Conservation (phyloP, 1,140 invertebrate genomes). For the Monomorium pharaonis region DNA sequence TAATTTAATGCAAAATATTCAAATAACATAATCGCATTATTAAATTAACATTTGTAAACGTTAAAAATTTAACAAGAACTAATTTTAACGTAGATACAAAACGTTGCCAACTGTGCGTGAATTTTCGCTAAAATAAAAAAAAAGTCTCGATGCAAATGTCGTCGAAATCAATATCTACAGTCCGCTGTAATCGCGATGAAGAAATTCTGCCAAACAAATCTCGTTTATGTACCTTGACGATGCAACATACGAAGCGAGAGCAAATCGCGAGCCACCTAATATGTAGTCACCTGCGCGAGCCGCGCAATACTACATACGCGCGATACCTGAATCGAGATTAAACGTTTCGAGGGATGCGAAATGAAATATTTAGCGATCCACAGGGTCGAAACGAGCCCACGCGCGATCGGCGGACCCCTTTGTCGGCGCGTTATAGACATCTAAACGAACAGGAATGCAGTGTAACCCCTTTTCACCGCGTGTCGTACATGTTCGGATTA, state of each 20-base stretch:
- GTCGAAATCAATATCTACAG: not conserved
- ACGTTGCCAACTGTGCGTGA: too few relatives aligned
- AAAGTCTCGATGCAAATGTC: not conserved
- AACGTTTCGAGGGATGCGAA: slow-evolving; percentile 80
- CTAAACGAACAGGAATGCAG: slow-evolving; percentile 67
- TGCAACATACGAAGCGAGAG: not conserved
- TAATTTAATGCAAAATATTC: too few relatives aligned
- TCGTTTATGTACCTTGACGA: not conserved
- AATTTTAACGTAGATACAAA: too few relatives aligned
- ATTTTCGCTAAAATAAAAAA: slow-evolving; percentile 11
- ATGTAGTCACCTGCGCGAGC: slow-evolving; percentile 16
- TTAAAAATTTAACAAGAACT: too few relatives aligned
- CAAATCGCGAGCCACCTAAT: slow-evolving; percentile 15
- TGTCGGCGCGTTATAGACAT: slow-evolving; percentile 68
- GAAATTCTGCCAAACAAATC: not conserved
- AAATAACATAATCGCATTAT: too few relatives aligned
- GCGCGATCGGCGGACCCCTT: slow-evolving; percentile 52
- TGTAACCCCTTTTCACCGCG: slow-evolving; percentile 66
- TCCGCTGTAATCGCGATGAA: not conserved
- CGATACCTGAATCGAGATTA: slow-evolving; percentile 82
- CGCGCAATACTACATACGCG: slow-evolving; percentile 53
- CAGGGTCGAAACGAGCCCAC: slow-evolving; percentile 61
- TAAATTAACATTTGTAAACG: too few relatives aligned
- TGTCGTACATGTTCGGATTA: slow-evolving; percentile 55
- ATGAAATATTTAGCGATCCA: slow-evolving; percentile 83